phyloP scores from a whole-genome alignment of 2,113 vertebrate species.

The Carassius carassius region DNA sequence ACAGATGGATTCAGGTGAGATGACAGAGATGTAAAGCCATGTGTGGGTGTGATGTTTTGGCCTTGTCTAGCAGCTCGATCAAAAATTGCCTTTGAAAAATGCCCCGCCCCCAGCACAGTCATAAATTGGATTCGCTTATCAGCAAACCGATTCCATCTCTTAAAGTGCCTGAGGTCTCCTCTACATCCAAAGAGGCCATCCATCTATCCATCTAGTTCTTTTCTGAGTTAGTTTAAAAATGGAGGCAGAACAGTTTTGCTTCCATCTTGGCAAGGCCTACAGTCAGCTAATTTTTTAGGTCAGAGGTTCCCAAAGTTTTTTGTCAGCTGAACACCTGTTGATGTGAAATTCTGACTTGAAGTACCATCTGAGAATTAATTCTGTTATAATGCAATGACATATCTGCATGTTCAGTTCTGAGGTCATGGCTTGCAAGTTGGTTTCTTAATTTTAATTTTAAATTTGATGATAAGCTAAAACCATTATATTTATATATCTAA shows the following conservation, averaged over 20 bases:
- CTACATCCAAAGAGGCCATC: constrained; percentile 22
- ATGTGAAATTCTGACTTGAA: background rate
- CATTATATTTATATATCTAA: too few relatives aligned
- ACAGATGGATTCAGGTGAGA: constrained; percentile 27
- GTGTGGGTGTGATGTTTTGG: constrained; percentile 34
- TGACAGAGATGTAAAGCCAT: constrained; percentile 35
- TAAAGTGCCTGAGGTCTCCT: background rate
- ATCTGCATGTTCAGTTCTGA: too few relatives aligned
- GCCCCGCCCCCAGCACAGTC: constrained; percentile 18
- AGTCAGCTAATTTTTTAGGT: background rate
- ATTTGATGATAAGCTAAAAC: too few relatives aligned
- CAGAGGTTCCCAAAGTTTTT: background rate
- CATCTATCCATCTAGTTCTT: background rate
- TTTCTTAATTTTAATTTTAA: background rate
- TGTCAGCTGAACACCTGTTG: background rate
- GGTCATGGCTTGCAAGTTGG: background rate
- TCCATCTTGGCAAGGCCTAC: background rate
- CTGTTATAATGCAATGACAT: too few relatives aligned
- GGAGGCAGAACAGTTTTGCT: background rate
- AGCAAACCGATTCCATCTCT: constrained; percentile 29
- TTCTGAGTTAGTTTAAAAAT: background rate
- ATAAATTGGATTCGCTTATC: constrained; percentile 21
- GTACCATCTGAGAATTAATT: background rate
- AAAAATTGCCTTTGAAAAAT: constrained; percentile 41
- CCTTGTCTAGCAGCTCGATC: background rate